Evolutionary conservation across 2,888 invertebrate genomes (phyloP), one percentile per base, ranked within the genome.

Genomic region (Nemotelus pantherinus): DNA sequence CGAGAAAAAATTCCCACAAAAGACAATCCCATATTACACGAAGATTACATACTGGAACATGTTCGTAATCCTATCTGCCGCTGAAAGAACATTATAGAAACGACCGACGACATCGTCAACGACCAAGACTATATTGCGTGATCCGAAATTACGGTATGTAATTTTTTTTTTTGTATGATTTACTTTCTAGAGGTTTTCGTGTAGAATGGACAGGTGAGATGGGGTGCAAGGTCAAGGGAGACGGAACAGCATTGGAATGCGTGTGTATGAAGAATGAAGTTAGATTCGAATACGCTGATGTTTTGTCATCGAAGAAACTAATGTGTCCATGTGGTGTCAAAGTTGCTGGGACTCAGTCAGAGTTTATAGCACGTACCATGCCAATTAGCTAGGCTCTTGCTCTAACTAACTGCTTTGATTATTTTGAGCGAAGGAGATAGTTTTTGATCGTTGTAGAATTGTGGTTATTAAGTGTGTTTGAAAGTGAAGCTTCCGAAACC

Each of bases 1-100:
- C 47, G 41, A n/a, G 50, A 70, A 70, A 70, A 25, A 50, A 43
- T 55, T 70, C 55, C n/a, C 55, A 70, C 70, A 55, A 53, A 57
- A 70, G 70, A 70, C 70, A 70, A 70, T 70, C 70, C 70, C 55
- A 70, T 50, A 70, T 70, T 70, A 70, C 70, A 70, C 55, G 55
- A 70, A 70, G 70, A 70, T 70, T 70, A 70, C 70, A 70, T 70
- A 55, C 55, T 55, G 55, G 70, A 70, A 70, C 45, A 70, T 50
- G 70, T 70, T 41, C 43, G 55, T 70, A 70, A 70, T 70, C 44
- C 70, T 53, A 55, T 43, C 70, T 70, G 70, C 44, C 55, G 70
- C 70, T 70, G 41, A 55, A 70, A 70, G 70, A 55, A 70, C 70
- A 70, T 70, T 53, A 70, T 41, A 25, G 25, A 25, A 25, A 25